Base-by-base conservation (phyloP, 1,140 invertebrate genomes). In the Rhagoletis pomonella region DNA sequence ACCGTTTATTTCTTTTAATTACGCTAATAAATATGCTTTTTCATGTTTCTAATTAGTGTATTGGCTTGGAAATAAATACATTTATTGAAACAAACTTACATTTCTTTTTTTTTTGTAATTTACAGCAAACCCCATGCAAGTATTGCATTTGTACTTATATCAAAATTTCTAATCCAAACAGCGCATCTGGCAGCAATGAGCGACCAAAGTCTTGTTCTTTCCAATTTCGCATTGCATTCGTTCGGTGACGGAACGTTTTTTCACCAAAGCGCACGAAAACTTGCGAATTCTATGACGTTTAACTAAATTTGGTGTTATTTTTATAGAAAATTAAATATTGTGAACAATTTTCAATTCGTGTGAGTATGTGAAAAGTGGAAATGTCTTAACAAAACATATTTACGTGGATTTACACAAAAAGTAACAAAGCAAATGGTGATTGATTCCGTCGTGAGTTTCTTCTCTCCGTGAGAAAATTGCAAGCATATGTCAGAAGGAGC, bases 351-450 rank as follows among this genome's bases (percentile, higher is more conserved):
- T 44, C 6, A 73, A 2, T 44, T 17, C 14, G 42, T 17, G 3
- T 1, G 0, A 17, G 42, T 73, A 17, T 17, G 42, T 47, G 5
- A n/a, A 55, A n/a, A 73, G 44, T 73, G 10, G 3, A 73, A 73
- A 73, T 3, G 10, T 73, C 39, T 0, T 17, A 17, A n/a, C 67
- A 14, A 47, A 4, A 17, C 12, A 44, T 39, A 3, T 44, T 3
- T 42, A 3, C n/a, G 6, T 44, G 42, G 44, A 67, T 67, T 47
- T 73, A 1, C 50, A 4, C 39, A 47, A 73, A 73, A 73, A 47
- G 2, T 73, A 42, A 42, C 67, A 73, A 73, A 47, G 67, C 67
- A 73, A 42, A 73, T 73, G 67, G 12, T 73, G 39, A 73, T 47
- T 73, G n/a, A 44, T 44, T 19, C 39, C 39, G 64, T 67, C 64